Percentiles rank a stretch among this genome's conserved stretches.
phyloP scores from a whole-genome alignment of 2,888 invertebrate species.

The Tubulanus polymorphus region DNA sequence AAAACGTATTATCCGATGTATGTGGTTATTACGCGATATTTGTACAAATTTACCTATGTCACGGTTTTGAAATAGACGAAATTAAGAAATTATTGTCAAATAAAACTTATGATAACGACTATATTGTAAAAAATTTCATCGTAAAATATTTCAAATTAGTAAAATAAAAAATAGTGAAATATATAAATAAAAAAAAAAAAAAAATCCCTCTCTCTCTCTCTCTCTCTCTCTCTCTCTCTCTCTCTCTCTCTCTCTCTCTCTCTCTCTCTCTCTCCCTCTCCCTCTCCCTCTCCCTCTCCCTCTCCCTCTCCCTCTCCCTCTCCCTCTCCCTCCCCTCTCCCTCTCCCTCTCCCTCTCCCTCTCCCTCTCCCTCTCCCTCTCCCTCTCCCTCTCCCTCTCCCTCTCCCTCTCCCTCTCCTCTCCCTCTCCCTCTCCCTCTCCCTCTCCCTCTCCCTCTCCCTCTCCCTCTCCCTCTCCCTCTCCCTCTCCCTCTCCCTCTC shows the following conservation, averaged over 20 bases:
- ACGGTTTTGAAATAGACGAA: too few species aligned
- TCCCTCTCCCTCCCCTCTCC: not conserved
- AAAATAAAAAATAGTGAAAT: too few species aligned
- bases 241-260: not conserved
- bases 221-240: not conserved
- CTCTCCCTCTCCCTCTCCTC: not conserved
- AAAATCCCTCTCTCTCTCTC: too few species aligned
- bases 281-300: not conserved
- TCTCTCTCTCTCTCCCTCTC: conserved; percentile 1
- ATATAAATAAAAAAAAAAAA: too few species aligned
- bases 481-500: conserved; percentile 7
- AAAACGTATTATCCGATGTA: too few species aligned
- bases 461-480: conserved; percentile 5
- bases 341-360: not conserved
- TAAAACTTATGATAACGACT: too few species aligned
- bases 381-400: not conserved
- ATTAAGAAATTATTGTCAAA: too few species aligned
- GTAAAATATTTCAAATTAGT: too few species aligned
- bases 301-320: not conserved
- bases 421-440: conserved; percentile 2
- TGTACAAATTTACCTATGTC: too few species aligned
- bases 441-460: conserved; percentile 2
- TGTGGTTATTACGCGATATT: too few species aligned
- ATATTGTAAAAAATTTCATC: too few species aligned
- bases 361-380: not conserved